Percentiles rank a stretch among this genome's conserved stretches.
Evolutionary conservation across 1,140 invertebrate genomes (phyloP).

Genomic region (Aphaenogaster ashmeadi): DNA sequence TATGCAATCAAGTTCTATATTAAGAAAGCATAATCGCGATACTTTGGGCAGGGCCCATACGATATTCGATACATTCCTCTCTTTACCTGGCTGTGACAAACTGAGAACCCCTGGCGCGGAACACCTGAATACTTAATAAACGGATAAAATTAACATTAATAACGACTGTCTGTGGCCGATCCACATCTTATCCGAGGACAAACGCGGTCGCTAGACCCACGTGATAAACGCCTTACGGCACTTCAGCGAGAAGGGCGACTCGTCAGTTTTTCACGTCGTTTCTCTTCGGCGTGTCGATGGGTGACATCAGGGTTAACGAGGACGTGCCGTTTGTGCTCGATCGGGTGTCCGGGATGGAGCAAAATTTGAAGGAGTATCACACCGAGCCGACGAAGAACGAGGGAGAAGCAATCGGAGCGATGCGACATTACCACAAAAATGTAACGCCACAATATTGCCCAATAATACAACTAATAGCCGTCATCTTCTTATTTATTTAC

Average conservation of each 20-base stretch:
- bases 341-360: constrained; percentile 60
- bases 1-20: neutral
- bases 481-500: neutral
- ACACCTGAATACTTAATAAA: constrained; percentile 88
- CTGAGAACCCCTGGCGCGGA: constrained; percentile 84
- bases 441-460: constrained; percentile 5
- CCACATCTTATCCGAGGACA: constrained; percentile 85
- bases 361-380: constrained; percentile 59
- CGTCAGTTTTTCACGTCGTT: constrained; percentile 61
- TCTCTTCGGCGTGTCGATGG: constrained; percentile 46
- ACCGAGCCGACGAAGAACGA: constrained; percentile 64
- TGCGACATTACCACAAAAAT: neutral
- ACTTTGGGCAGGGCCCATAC: neutral
- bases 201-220: constrained; percentile 82
- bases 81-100: constrained; percentile 30
- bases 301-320: constrained; percentile 43
- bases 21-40: neutral
- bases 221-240: constrained; percentile 77
- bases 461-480: neutral
- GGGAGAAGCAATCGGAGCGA: constrained; percentile 28
- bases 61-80: constrained; percentile 20
- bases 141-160: constrained; percentile 88
- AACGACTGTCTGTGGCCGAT: constrained; percentile 85
- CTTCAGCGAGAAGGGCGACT: constrained; percentile 44
- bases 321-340: constrained; percentile 28